Percentiles rank a stretch among this genome's conserved stretches.
Evolutionary conservation across 1,140 invertebrate species (phyloP).

Genomic region (Pogonus chalceus): DNA sequence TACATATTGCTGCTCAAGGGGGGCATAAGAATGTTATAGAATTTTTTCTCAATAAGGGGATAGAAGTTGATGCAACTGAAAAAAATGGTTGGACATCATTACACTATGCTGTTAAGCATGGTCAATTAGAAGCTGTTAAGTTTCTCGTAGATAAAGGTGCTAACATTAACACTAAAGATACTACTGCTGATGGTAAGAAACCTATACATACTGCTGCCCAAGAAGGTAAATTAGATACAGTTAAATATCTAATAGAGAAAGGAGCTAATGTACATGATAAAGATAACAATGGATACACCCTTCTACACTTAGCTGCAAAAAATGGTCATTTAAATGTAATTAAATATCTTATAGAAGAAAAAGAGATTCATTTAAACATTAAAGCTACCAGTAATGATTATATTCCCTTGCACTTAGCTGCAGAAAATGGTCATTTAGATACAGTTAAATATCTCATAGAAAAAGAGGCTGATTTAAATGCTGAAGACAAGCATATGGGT

Average conservation of each 20-base stretch:
- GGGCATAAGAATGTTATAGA: constrained; percentile 2
- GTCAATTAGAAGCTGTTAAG: neutral
- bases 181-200: neutral
- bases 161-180: neutral
- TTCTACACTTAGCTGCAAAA: too few species aligned
- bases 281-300: constrained; percentile 2
- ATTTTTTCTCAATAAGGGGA: constrained; percentile 9
- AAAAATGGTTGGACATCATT: constrained; percentile 3
- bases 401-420: neutral
- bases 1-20: constrained; percentile 8
- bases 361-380: neutral
- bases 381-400: neutral
- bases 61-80: neutral
- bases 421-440: neutral
- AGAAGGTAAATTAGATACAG: neutral
- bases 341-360: neutral
- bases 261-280: constrained; percentile 2
- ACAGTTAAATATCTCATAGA: constrained; percentile 8
- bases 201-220: constrained; percentile 8
- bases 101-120: neutral
- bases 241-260: neutral
- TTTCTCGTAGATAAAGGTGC: constrained; percentile 7
- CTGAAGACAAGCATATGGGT: neutral
- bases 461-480: constrained; percentile 1
- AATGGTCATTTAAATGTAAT: neutral